phyloP scores from a whole-genome alignment of 2,113 vertebrate species.

The Cranoglanis bouderius region DNA sequence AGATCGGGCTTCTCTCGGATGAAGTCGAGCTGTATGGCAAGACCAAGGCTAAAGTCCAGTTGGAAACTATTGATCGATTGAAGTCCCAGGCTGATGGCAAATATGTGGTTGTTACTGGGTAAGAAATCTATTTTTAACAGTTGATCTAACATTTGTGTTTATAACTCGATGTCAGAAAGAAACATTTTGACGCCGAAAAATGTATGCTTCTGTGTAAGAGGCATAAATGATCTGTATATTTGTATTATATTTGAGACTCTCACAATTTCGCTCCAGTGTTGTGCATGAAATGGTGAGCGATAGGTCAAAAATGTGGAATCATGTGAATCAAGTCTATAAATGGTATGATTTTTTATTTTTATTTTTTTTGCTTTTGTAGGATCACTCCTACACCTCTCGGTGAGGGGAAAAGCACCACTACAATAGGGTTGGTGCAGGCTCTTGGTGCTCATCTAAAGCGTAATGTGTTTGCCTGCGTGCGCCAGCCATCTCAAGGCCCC shows the following conservation, averaged over 20 bases:
- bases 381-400: slow-evolving; percentile 97
- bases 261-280: not conserved
- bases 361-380: slow-evolving; percentile 66
- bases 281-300: not conserved
- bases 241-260: not conserved
- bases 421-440: slow-evolving; percentile 91
- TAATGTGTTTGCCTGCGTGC: slow-evolving; percentile 95
- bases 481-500: slow-evolving; percentile 96
- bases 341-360: not conserved
- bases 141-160: not conserved
- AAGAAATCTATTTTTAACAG: slow-evolving; percentile 45
- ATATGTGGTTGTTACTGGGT: slow-evolving; percentile 98
- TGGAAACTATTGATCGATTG: slow-evolving; percentile 81
- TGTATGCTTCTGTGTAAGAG: not conserved
- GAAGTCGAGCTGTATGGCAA: slow-evolving; percentile 92
- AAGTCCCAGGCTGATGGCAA: slow-evolving; percentile 84
- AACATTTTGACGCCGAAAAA: not conserved
- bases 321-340: not conserved
- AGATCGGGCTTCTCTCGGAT: slow-evolving; percentile 85
- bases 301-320: not conserved
- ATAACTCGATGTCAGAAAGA: not conserved
- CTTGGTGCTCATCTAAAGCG: slow-evolving; percentile 88
- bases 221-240: not conserved
- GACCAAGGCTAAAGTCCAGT: slow-evolving; percentile 91
- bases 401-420: slow-evolving; percentile 97